Percentiles rank a stretch among this genome's conserved stretches.
These are phyloP conservation scores for Bombus turneri DNA, from an alignment of 1,140 invertebrate species.

Conservation along the genomic window DNA sequence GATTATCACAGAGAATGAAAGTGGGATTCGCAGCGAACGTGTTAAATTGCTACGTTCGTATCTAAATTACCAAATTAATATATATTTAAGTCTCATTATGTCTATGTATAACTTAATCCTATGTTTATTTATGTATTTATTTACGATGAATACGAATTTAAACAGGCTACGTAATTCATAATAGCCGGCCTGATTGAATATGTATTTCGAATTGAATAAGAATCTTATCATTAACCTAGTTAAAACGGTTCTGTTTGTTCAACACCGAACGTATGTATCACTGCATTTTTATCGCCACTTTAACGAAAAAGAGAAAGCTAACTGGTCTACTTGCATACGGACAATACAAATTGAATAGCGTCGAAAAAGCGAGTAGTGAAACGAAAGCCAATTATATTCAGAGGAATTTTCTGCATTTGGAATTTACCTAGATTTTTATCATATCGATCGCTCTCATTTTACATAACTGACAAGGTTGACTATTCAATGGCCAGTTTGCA, in stretches of 20 bases:
- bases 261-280: background rate
- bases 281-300: no score
- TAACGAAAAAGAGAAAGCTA: background rate
- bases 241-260: background rate
- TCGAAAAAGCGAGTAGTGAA: background rate
- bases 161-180: background rate
- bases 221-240: background rate
- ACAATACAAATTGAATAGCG: background rate
- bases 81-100: no score
- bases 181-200: background rate
- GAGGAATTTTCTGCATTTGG: background rate
- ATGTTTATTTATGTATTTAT: no score
- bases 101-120: no score
- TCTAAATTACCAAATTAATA: no score
- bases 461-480: background rate
- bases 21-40: no score
- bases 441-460: background rate
- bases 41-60: no score
- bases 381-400: background rate
- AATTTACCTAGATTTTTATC: background rate
- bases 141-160: background rate
- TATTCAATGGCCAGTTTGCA: background rate
- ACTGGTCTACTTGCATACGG: background rate
- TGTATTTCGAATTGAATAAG: background rate
- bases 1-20: no score